These are phyloP conservation scores for Leptopilina drosophilae DNA, from an alignment of 2,888 invertebrate genomes.

Conservation along the genomic window DNA sequence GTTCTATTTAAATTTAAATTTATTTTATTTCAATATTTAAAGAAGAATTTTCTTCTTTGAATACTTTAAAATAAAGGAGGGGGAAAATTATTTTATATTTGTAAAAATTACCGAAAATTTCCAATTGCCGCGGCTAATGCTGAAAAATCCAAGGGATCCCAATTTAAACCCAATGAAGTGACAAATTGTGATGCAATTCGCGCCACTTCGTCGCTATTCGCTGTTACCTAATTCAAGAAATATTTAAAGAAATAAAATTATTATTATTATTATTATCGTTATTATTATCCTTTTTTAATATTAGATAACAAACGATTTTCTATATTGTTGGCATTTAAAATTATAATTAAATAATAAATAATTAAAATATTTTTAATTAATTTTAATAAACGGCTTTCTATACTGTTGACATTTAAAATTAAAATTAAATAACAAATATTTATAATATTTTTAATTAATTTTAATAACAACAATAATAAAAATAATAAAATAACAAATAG, in stretches of 20 bases:
- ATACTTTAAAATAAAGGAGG: not conserved
- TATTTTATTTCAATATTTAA: not conserved
- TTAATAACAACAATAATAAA: slow-evolving; percentile 25
- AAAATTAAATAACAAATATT: too few relatives aligned
- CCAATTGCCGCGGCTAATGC: slow-evolving; percentile 73
- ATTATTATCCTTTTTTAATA: too few relatives aligned
- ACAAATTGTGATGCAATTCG: slow-evolving; percentile 84
- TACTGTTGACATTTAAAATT: too few relatives aligned
- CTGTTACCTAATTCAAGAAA: slow-evolving; percentile 78
- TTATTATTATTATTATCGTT: not conserved
- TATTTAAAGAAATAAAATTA: not conserved
- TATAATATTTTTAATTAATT: too few relatives aligned
- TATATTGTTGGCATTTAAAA: too few relatives aligned
- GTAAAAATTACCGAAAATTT: slow-evolving; percentile 63
- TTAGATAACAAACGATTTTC: too few relatives aligned
- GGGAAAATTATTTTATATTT: not conserved
- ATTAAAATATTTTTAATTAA: too few relatives aligned
- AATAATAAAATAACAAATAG: slow-evolving; percentile 15
- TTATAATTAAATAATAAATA: too few relatives aligned
- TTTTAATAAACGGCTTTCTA: not conserved
- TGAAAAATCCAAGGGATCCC: slow-evolving; percentile 82
- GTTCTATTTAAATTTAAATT: not conserved
- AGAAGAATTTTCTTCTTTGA: slow-evolving; percentile 4
- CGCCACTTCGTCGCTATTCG: slow-evolving; percentile 85
- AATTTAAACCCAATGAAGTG: slow-evolving; percentile 83